phyloP scores from a whole-genome alignment of 2,888 invertebrate genomes.

The Didymodactylos carnosus region DNA sequence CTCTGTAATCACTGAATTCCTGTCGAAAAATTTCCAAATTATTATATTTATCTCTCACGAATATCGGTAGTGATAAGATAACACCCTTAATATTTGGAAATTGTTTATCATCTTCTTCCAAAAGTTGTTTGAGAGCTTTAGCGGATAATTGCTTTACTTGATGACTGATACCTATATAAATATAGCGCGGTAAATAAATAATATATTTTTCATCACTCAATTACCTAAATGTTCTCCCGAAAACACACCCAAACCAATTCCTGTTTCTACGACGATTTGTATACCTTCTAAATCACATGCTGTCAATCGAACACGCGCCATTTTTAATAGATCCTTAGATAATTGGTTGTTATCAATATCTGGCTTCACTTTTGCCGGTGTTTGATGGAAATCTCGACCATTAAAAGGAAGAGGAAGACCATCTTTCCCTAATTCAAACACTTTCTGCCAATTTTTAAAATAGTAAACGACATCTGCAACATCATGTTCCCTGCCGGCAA shows the following conservation, averaged over 20 bases:
- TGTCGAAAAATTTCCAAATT: neutral
- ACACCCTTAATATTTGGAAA: neutral
- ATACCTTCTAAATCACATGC: neutral
- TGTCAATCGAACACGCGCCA: neutral
- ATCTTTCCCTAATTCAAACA: neutral
- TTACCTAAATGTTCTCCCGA: neutral
- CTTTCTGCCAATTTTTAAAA: neutral
- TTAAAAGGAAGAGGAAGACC: neutral
- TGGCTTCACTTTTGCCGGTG: neutral
- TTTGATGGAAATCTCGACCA: neutral
- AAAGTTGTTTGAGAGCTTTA: neutral
- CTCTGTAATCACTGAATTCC: neutral
- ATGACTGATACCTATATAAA: neutral
- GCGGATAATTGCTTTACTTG: neutral
- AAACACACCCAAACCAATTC: neutral
- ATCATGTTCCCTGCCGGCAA: neutral
- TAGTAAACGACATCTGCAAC: neutral
- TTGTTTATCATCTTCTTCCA: neutral
- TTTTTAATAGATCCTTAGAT: neutral
- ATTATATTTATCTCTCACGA: neutral
- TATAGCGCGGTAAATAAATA: no score
- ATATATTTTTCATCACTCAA: no score
- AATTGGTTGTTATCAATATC: neutral
- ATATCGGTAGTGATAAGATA: neutral
- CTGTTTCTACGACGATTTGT: neutral